Percentiles rank a stretch among this genome's conserved stretches.
phyloP scores from a whole-genome alignment of 2,888 invertebrate genomes.

The Pandemis heparana region DNA sequence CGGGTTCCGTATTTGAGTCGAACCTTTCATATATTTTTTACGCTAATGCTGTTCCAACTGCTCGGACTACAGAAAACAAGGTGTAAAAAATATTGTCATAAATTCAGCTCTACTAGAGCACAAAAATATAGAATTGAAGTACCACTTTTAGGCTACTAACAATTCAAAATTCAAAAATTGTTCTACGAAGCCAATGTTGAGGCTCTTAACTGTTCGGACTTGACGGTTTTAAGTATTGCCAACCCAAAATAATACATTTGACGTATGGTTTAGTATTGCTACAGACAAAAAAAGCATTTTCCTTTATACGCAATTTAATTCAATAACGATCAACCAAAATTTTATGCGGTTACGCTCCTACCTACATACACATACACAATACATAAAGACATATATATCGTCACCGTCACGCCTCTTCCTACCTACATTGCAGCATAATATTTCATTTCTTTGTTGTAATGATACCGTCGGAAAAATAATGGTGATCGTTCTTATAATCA shows the following conservation, averaged over 20 bases:
- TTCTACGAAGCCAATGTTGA: neutral
- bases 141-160: too few relatives aligned
- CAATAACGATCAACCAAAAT: neutral
- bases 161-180: neutral
- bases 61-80: neutral
- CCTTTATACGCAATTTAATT: neutral
- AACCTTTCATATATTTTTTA: neutral
- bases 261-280: neutral
- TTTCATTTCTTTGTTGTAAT: too few relatives aligned
- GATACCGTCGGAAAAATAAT: too few relatives aligned
- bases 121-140: neutral
- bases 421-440: too few relatives aligned
- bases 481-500: too few relatives aligned
- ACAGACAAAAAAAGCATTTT: neutral
- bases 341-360: too few relatives aligned
- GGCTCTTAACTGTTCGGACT: neutral
- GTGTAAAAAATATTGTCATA: neutral
- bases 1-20: slow-evolving; percentile 3
- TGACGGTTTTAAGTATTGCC: neutral
- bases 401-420: too few relatives aligned
- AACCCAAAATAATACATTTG: neutral
- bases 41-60: too few relatives aligned
- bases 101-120: neutral
- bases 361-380: too few relatives aligned
- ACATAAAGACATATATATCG: too few relatives aligned